Evolutionary conservation across 92 coral and sea anemone species (phyloP), one percentile per base, ranked within the genome.

Genomic region (Porites rus): DNA sequence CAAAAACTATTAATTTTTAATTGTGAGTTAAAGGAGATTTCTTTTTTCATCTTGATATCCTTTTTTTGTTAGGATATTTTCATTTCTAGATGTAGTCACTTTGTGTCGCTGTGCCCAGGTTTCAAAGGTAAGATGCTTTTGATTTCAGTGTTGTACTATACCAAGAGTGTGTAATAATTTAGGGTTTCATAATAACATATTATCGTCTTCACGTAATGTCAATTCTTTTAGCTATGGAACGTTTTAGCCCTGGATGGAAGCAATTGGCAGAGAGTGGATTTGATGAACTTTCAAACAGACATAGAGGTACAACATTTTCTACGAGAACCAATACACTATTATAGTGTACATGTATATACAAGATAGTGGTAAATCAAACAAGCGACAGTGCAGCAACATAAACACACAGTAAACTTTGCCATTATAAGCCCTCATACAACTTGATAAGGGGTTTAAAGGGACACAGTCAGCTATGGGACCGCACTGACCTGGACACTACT

Each of bases 211-310:
- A 10, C 14, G 14, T 54, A 8, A 54, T 54, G 60, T 88, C 38
- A 59, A 51, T 83, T 10, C 67, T 74, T 83, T 10, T 65, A 96
- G 99, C 91, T 96, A 77, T 96, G 99, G 99, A 96, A 96, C 92
- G 99, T 96, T 24, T 76, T 96, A 87, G 99, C 99, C 17, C 82
- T 96, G 69, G 99, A 96, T 90, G 99, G 99, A 51, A 96, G 99
- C 91, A 96, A 96, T 91, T 96, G 99, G 99, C 99, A 96, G 67
- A 93, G 98, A 78, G 99, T 96, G 21, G 92, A 95, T 84, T 91
- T 96, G 51, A 95, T 96, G 93, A 98, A 94, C 50, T 96, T 96
- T 84, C 99, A 96, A 90, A 91, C 92, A 86, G 99, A 94, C 69
- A 96, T 96, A 78, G 96, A 95, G 95, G 99, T 96, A 89, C 50